phyloP scores from a whole-genome alignment of 2,113 vertebrate genomes.

The Tychaedon coryphoeus region DNA sequence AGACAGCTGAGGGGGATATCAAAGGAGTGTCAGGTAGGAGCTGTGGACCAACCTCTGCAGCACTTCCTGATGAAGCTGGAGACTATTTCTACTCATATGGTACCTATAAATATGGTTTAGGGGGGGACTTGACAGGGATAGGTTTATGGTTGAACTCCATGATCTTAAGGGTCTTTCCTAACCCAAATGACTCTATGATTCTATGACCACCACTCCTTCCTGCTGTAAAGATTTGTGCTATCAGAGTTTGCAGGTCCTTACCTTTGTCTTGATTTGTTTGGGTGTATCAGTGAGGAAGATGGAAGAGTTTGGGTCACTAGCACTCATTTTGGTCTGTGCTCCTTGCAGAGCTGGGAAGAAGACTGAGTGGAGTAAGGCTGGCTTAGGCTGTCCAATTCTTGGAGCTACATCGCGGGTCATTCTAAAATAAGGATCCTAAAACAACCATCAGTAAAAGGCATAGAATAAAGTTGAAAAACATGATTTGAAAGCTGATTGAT shows the following conservation, averaged over 20 bases:
- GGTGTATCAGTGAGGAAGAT: constrained; percentile 95
- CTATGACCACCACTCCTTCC: not conserved
- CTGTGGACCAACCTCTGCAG: not conserved
- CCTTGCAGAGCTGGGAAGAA: constrained; percentile 98
- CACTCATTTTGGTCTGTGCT: constrained; percentile 98
- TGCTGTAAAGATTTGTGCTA: not conserved
- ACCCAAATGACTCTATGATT: not conserved
- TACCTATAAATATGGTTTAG: not conserved
- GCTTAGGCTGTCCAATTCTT: constrained; percentile 88
- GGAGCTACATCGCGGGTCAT: constrained; percentile 98
- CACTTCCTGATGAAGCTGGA: not conserved
- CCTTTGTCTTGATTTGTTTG: constrained; percentile 98
- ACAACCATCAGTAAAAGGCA: not conserved
- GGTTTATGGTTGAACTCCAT: not conserved
- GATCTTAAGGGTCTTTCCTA: not conserved
- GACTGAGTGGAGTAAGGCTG: constrained; percentile 91
- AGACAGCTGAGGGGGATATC: not conserved
- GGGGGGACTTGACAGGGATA: not conserved
- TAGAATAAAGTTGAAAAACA: not conserved
- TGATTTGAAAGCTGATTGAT: not conserved
- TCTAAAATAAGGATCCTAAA: constrained; percentile 95
- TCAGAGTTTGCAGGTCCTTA: constrained; percentile 29
- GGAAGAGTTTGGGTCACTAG: constrained; percentile 93
- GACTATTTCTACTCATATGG: not conserved
- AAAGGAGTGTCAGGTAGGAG: not conserved